Evolutionary conservation across 2,797 vertebrate species (phyloP), one percentile per base, ranked within the genome.

Genomic region (Amniataba percoides): DNA sequence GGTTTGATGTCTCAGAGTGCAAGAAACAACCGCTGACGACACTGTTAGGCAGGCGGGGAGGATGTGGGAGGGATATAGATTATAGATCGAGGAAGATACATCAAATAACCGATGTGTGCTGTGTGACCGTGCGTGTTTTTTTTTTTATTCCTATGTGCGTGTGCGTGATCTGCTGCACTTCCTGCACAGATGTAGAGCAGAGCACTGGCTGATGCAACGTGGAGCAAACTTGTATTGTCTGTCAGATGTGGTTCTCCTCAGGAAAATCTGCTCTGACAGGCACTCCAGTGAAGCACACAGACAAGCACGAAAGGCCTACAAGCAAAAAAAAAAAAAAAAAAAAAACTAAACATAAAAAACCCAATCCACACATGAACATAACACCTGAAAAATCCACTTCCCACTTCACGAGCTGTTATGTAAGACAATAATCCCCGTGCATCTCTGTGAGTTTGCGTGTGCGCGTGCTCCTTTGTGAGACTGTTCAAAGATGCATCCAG

Each of bases 161-260:
- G 7, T 40, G 15, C 60, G 1, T 42, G 77, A 60, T 80, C 77
- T 64, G 15, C 52, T 43, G 39, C 59, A 67, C 48, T 60, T 70
- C 53, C 69, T 79, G 48, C 39, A 53, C 76, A 74, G 57, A 78
- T 57, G 46, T 43, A 57, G 57, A 71, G 34, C 83, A 56, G 74
- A n/a, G 8, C 23, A 52, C 58, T 21, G 77, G 79, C 80, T 93
- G 91, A 94, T 89, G 93, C 89, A 94, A 94, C 49, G 19, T 51
- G 49, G 55, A 70, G 87, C 71, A 90, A 92, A 91, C 77, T 71
- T 80, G 52, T 68, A 34, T 61, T 78, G 67, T 72, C 83, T 77
- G 42, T 81, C 78, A 75, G 59, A 71, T 74, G 62, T 66, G 77
- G 71, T 69, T 74, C 64, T 77, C 70, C 78, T 88, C 72, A 74